These are phyloP conservation scores for Heliothis virescens DNA, from an alignment of 1,140 invertebrate species.

Conservation along the genomic window DNA sequence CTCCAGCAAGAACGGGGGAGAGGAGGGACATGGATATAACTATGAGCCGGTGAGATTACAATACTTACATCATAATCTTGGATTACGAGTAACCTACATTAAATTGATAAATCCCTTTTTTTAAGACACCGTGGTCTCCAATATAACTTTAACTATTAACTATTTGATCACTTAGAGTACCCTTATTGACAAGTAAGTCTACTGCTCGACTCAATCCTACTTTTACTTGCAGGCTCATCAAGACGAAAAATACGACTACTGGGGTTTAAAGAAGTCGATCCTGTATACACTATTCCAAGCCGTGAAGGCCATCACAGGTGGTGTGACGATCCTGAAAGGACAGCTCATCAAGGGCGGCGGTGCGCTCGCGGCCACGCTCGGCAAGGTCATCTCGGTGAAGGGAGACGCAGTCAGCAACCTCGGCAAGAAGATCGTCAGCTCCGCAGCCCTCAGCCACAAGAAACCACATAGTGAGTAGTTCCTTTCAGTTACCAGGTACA, in stretches of 20 bases:
- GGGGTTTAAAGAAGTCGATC: conserved; percentile 93
- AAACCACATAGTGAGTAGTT: conserved; percentile 75
- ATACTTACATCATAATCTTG: neutral
- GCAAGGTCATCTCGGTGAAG: conserved; percentile 89
- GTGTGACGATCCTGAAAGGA: conserved; percentile 93
- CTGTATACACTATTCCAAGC: conserved; percentile 93
- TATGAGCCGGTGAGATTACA: conserved; percentile 82
- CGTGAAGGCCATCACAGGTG: conserved; percentile 94
- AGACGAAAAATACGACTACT: conserved; percentile 89
- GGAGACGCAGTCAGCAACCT: conserved; percentile 92
- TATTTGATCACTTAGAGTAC: no score
- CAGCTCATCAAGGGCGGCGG: conserved; percentile 94
- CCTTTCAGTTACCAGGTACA: neutral
- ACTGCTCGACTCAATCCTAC: neutral
- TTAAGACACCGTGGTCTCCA: no score
- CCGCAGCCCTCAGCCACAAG: conserved; percentile 88
- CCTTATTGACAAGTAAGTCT: no score
- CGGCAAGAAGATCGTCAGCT: conserved; percentile 91
- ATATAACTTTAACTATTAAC: no score
- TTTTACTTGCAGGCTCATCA: conserved; percentile 59
- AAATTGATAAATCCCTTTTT: no score
- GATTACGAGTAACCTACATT: no score
- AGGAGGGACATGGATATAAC: conserved; percentile 75
- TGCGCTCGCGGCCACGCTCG: conserved; percentile 90
- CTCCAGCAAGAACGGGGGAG: conserved; percentile 86